Evolutionary conservation across 2,888 invertebrate genomes (phyloP).

Genomic region (Diploptera punctata): DNA sequence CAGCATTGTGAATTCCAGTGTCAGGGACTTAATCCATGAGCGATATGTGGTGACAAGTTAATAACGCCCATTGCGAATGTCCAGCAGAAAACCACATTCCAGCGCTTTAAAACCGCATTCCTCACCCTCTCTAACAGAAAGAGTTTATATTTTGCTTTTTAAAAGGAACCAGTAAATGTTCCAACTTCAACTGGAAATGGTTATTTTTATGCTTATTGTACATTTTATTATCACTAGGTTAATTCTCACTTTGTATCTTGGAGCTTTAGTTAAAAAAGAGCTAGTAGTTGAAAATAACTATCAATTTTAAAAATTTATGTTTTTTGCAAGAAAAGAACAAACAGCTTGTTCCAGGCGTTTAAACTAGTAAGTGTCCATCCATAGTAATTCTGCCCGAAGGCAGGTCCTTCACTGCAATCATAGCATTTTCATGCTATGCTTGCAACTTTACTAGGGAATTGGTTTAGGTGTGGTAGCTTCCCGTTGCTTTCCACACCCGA

Average conservation of each 20-base stretch:
- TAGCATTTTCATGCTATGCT: too few species aligned
- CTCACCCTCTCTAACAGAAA: background rate
- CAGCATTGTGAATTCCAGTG: slow-evolving; percentile 14
- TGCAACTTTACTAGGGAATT: too few species aligned
- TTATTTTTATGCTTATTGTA: background rate
- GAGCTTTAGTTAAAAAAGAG: too few species aligned
- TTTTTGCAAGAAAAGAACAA: too few species aligned
- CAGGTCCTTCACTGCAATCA: too few species aligned
- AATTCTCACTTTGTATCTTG: background rate
- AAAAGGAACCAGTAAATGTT: background rate
- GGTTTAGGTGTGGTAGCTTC: too few species aligned
- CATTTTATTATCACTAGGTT: background rate
- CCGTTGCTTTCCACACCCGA: too few species aligned
- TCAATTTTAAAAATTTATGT: background rate
- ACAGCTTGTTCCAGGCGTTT: too few species aligned
- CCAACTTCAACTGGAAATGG: background rate
- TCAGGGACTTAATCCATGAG: slow-evolving; percentile 11
- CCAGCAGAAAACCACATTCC: slow-evolving; percentile 19
- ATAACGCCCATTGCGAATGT: background rate
- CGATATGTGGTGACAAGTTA: slow-evolving; percentile 5
- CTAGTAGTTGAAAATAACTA: background rate
- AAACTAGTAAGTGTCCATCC: too few species aligned
- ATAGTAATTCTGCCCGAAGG: too few species aligned
- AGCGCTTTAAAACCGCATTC: too few species aligned
- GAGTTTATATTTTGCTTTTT: background rate